These are phyloP conservation scores for Drosophila micromelanica DNA, from an alignment of 1,140 invertebrate genomes.

Conservation along the genomic window DNA sequence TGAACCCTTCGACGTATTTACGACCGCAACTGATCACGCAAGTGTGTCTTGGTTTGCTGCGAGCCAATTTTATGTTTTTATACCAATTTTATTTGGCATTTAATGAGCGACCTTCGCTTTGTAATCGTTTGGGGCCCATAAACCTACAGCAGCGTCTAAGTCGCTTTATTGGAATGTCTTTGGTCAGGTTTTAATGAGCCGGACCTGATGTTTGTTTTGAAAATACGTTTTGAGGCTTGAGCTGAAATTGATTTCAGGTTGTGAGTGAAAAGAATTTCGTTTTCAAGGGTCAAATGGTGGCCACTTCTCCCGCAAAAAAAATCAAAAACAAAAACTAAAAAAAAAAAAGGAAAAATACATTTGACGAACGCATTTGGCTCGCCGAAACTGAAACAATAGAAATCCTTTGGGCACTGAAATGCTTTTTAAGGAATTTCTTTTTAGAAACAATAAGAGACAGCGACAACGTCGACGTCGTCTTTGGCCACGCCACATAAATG, in stretches of 20 bases:
- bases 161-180: conserved; percentile 57
- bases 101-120: conserved; percentile 80
- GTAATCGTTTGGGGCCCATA: conserved; percentile 70
- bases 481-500: conserved; percentile 67
- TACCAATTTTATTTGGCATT: conserved; percentile 81
- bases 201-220: conserved; percentile 59
- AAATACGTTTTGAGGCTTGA: conserved; percentile 16
- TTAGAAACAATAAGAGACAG: conserved; percentile 71
- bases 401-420: conserved; percentile 70
- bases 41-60: conserved; percentile 44
- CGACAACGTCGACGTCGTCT: conserved; percentile 48
- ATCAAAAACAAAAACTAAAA: conserved; percentile 6
- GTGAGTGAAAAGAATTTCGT: conserved; percentile 65
- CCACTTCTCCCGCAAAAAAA: background rate
- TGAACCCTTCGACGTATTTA: conserved; percentile 25
- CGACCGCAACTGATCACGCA: conserved; percentile 65
- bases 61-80: conserved; percentile 77
- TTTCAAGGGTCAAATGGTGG: conserved; percentile 13
- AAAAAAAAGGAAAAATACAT: too few species aligned
- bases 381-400: conserved; percentile 62
- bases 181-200: conserved; percentile 75
- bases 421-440: conserved; percentile 68
- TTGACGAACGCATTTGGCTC: conserved; percentile 46
- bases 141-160: conserved; percentile 68
- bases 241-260: conserved; percentile 28